Conservation (phyloP, 2,888 invertebrate genomes). For the Syrista parreyssii region DNA sequence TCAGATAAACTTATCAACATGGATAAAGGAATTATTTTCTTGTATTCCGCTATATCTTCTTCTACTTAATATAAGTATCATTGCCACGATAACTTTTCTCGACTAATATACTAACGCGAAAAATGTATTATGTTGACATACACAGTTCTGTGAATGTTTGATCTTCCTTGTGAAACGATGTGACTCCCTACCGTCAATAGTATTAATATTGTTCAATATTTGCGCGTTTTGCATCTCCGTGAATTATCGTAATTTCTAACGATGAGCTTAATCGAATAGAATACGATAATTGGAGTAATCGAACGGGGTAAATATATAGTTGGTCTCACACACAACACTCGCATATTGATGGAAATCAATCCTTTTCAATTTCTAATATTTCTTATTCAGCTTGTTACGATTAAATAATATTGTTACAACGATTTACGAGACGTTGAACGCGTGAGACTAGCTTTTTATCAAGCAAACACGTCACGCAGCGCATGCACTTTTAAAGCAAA, state of each 20-base stretch:
- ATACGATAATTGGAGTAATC: constrained; percentile 16
- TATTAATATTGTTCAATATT: not conserved
- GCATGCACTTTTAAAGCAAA: constrained; percentile 29
- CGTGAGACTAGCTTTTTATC: constrained; percentile 12
- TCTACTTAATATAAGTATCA: not conserved
- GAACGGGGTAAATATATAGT: constrained; percentile 24
- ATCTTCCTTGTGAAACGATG: constrained; percentile 43
- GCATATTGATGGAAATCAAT: not conserved
- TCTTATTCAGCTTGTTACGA: not conserved
- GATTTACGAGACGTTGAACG: not conserved
- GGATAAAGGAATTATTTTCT: not conserved
- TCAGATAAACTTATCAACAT: no score
- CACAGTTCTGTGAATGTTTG: not conserved
- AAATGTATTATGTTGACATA: not conserved
- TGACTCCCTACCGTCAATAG: not conserved
- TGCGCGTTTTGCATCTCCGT: not conserved
- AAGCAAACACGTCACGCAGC: constrained; percentile 34
- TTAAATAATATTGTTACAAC: not conserved
- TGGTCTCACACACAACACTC: constrained; percentile 15
- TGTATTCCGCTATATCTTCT: not conserved
- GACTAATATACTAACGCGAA: not conserved
- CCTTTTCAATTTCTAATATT: not conserved
- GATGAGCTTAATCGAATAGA: not conserved
- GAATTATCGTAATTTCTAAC: not conserved
- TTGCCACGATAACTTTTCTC: not conserved